These are phyloP conservation scores for Limosa lapponica DNA, from an alignment of 2,797 vertebrate species.

Conservation along the genomic window DNA sequence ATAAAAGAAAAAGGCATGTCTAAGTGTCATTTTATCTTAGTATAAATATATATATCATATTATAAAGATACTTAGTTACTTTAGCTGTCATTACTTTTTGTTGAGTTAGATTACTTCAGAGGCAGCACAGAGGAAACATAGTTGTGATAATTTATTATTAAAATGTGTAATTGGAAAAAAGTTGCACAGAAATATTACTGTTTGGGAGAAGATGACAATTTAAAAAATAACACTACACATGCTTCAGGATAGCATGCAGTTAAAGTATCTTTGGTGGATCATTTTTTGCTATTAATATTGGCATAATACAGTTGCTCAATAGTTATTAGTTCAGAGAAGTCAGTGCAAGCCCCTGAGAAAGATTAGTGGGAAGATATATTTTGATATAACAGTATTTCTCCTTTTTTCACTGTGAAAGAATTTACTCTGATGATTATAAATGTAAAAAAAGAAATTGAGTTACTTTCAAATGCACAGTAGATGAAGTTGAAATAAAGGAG, in stretches of 20 bases:
- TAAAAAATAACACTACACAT: background rate
- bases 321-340: background rate
- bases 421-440: background rate
- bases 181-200: background rate
- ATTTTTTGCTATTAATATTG: background rate
- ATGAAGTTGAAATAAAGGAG: background rate
- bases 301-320: background rate
- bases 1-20: background rate
- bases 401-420: background rate
- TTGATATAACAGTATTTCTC: background rate
- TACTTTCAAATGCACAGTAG: background rate
- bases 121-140: background rate
- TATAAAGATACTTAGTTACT: background rate
- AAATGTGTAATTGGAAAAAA: background rate
- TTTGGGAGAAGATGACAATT: background rate
- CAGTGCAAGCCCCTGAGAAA: background rate
- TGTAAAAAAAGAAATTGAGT: background rate
- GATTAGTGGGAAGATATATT: background rate
- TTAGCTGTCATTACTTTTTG: background rate
- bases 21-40: background rate
- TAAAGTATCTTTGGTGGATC: background rate
- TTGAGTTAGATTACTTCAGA: background rate
- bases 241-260: background rate
- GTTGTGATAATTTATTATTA: background rate
- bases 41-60: background rate